Evolutionary conservation across 1,140 invertebrate genomes (phyloP).

Genomic region (Teleogryllus occipitalis): DNA sequence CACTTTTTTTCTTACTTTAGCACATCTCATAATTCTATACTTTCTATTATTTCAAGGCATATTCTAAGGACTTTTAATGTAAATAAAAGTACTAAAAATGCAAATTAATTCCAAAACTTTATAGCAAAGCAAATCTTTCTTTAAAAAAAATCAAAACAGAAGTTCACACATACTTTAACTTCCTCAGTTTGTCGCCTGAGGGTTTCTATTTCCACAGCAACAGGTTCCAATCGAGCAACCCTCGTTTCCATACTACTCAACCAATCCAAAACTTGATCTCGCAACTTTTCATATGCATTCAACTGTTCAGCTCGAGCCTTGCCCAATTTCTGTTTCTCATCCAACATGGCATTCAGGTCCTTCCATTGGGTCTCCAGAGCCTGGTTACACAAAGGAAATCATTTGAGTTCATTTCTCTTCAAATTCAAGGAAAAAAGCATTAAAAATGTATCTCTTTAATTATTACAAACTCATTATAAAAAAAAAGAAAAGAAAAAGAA

Average conservation of each 20-base stretch:
- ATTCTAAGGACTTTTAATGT: no score
- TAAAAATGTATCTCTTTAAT: neutral
- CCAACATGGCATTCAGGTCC: conserved; percentile 66
- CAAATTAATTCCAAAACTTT: neutral
- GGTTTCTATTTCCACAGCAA: conserved; percentile 79
- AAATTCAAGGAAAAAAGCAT: neutral
- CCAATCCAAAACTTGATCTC: conserved; percentile 80
- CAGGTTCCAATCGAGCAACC: conserved; percentile 62
- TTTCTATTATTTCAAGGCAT: no score
- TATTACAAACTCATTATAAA: neutral
- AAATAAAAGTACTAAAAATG: no score
- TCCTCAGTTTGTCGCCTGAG: conserved; percentile 77
- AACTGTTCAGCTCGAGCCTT: conserved; percentile 75
- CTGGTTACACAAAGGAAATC: conserved; percentile 29
- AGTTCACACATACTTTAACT: conserved; percentile 50
- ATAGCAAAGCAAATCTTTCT: neutral
- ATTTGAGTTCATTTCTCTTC: neutral
- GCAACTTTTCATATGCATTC: conserved; percentile 72
- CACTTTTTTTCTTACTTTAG: no score
- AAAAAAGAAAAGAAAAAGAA: neutral
- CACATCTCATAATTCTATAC: no score
- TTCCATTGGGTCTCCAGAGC: conserved; percentile 81
- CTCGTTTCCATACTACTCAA: conserved; percentile 68
- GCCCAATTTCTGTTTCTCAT: conserved; percentile 74
- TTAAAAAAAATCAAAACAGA: conserved; percentile 10